phyloP scores from a whole-genome alignment of 2,113 vertebrate genomes.

The Rhinoderma darwinii region DNA sequence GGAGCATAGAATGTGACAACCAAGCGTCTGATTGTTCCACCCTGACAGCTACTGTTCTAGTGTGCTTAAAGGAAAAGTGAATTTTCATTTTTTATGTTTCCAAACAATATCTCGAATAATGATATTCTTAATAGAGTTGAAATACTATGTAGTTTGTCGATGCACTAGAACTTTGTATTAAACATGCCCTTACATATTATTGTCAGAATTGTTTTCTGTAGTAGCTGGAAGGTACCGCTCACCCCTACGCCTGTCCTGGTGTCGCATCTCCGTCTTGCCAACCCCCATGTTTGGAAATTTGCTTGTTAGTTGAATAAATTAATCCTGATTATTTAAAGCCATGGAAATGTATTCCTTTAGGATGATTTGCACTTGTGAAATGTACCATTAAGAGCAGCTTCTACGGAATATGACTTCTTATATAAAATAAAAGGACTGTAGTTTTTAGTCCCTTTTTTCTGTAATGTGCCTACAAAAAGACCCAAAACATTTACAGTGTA shows the following conservation, averaged over 20 bases:
- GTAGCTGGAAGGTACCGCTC: too few relatives aligned
- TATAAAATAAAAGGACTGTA: not conserved
- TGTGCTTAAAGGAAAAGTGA: not conserved
- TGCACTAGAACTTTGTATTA: too few relatives aligned
- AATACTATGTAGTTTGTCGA: not conserved
- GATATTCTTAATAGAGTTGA: not conserved
- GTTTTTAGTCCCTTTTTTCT: not conserved
- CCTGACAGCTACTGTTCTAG: not conserved
- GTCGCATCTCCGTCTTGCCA: too few relatives aligned
- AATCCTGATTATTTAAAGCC: not conserved
- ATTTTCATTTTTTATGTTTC: not conserved
- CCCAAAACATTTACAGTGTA: too few relatives aligned
- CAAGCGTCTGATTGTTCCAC: not conserved
- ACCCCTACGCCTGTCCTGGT: too few relatives aligned
- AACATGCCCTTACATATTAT: too few relatives aligned
- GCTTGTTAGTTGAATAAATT: not conserved
- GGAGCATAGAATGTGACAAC: conserved; percentile 12
- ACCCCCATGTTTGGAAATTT: not conserved
- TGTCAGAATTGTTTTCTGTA: too few relatives aligned
- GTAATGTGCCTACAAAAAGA: too few relatives aligned
- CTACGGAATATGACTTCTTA: not conserved
- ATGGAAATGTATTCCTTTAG: conserved; percentile 6
- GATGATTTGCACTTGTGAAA: not conserved
- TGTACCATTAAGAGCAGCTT: not conserved
- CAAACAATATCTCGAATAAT: not conserved